Evolutionary conservation across 35 echinoderm and acorn worm species (phyloP).

Genomic region (Stichopus chloronotus): DNA sequence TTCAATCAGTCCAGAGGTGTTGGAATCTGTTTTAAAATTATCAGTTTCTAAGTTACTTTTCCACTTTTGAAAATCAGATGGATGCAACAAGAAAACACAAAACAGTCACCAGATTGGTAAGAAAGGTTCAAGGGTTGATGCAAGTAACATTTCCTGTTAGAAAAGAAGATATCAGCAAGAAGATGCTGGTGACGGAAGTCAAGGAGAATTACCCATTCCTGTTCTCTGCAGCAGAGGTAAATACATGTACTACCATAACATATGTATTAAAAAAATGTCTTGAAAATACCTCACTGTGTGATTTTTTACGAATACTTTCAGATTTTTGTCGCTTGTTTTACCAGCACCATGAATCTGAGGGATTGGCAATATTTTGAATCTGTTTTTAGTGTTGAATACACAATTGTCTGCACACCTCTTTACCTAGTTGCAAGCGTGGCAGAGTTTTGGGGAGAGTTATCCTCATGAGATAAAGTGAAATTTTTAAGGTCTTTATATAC

Average conservation of each 20-base stretch:
- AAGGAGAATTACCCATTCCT: conserved; percentile 24
- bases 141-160: conserved; percentile 13
- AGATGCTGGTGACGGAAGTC: background rate
- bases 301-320: no score
- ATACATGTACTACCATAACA: no score
- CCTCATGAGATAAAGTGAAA: no score
- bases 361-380: no score
- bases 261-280: no score
- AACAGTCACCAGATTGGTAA: background rate
- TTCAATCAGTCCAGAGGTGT: background rate
- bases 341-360: no score
- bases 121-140: background rate
- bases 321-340: no score
- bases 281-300: no score
- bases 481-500: background rate
- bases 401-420: no score
- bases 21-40: background rate
- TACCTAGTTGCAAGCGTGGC: no score
- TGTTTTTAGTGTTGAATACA: no score
- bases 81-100: conserved; percentile 10
- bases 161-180: background rate
- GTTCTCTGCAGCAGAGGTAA: conserved; percentile 23
- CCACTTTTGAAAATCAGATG: conserved; percentile 11
- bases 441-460: no score
- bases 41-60: background rate